phyloP scores from a whole-genome alignment of 2,113 vertebrate genomes.

The Hemibagrus wyckioides region DNA sequence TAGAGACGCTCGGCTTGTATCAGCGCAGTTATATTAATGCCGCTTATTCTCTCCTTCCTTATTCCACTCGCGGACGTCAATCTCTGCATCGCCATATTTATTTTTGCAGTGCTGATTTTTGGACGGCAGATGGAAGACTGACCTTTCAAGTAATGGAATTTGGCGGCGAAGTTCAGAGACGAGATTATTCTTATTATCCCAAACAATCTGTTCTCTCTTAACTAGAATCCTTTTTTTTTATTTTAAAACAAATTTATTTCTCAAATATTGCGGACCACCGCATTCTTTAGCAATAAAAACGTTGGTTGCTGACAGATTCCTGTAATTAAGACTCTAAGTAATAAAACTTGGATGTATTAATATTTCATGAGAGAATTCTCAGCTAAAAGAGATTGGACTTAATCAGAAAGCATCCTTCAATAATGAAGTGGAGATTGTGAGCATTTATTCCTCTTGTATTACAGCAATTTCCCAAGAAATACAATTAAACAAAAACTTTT shows the following conservation, averaged over 20 bases:
- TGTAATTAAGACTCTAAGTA: neutral
- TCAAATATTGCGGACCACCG: neutral
- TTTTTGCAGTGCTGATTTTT: neutral
- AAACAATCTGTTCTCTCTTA: neutral
- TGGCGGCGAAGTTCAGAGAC: neutral
- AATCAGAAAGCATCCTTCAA: neutral
- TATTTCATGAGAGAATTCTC: neutral
- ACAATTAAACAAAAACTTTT: neutral
- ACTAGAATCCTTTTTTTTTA: neutral
- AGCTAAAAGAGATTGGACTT: neutral
- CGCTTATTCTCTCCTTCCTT: neutral
- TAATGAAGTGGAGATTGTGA: neutral
- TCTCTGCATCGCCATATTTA: neutral
- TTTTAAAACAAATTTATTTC: neutral
- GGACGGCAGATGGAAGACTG: neutral
- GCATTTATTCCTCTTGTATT: neutral
- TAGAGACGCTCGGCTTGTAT: neutral
- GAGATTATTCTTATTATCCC: neutral
- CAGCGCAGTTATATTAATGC: neutral
- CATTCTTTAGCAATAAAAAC: neutral
- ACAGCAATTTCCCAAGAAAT: neutral
- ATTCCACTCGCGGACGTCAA: neutral
- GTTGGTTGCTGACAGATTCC: neutral
- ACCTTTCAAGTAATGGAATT: conserved; percentile 9
- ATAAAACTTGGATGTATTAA: neutral